Evolutionary conservation across 1,140 invertebrate genomes (phyloP).

Genomic region (Bursaphelenchus mucronatus): DNA sequence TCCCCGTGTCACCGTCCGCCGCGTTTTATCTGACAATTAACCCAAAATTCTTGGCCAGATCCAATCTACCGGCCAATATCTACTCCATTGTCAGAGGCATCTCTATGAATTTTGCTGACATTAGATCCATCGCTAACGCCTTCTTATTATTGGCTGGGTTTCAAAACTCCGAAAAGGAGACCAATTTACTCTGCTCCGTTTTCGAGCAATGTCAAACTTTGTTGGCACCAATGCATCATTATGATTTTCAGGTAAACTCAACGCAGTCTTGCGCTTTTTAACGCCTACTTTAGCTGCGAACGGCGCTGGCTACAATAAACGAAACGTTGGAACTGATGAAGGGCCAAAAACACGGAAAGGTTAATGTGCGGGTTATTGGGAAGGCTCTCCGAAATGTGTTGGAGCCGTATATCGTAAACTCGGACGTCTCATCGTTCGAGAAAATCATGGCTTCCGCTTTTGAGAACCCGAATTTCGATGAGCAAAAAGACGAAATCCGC

Average conservation of each 20-base stretch:
- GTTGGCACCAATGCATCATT: conserved; percentile 42
- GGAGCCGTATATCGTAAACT: conserved; percentile 15
- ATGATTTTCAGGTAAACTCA: conserved; percentile 42
- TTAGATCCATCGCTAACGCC: conserved; percentile 31
- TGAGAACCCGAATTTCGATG: conserved; percentile 4
- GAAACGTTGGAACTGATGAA: no score
- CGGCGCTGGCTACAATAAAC: no score
- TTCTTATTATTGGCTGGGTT: conserved; percentile 37
- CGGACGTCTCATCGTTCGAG: conserved; percentile 1
- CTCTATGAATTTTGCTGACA: conserved; percentile 30
- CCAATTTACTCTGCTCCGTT: conserved; percentile 13
- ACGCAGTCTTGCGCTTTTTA: no score
- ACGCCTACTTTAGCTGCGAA: no score
- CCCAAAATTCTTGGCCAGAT: conserved; percentile 38
- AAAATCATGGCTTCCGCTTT: neutral
- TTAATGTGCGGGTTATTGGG: conserved; percentile 2
- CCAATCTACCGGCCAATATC: conserved; percentile 32
- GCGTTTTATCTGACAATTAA: conserved; percentile 40
- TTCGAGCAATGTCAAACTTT: conserved; percentile 36
- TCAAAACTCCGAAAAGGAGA: conserved; percentile 19
- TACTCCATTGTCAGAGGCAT: conserved; percentile 28
- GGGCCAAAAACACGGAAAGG: neutral
- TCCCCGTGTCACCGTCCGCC: conserved; percentile 27
- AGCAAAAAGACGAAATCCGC: neutral
- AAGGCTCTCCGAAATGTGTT: conserved; percentile 4